Conservation (phyloP, 2,113 vertebrate species). For the Danio rerio region DNA sequence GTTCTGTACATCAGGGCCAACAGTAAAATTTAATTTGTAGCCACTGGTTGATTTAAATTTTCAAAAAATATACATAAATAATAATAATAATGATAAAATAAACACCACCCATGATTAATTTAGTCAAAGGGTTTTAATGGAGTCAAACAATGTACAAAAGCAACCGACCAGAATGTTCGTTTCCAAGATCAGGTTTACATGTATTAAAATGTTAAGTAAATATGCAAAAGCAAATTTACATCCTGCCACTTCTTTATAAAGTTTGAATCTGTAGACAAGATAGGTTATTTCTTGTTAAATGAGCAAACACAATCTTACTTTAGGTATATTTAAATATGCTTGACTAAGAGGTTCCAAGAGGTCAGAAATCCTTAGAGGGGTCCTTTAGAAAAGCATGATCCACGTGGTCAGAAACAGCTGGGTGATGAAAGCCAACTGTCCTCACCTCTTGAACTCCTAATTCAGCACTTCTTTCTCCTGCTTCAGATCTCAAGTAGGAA, state of each 20-base stretch:
- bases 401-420: neutral
- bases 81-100: too few species aligned
- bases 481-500: slow-evolving; percentile 48
- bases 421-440: neutral
- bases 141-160: neutral
- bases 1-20: too few species aligned
- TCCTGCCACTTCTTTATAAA: neutral
- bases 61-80: too few species aligned
- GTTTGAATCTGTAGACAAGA: neutral
- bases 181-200: neutral
- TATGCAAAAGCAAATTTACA: neutral
- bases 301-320: neutral
- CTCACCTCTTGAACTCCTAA: neutral
- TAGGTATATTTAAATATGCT: too few species aligned
- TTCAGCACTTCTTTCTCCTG: neutral
- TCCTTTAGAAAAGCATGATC: neutral
- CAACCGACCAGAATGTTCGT: neutral
- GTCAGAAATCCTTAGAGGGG: neutral
- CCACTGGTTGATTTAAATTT: too few species aligned
- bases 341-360: neutral
- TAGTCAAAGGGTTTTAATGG: neutral
- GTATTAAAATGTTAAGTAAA: neutral
- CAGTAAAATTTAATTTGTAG: too few species aligned
- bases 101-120: too few species aligned
- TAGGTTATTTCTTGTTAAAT: neutral